phyloP scores from a whole-genome alignment of 2,113 vertebrate species.

The Rhineura floridana region DNA sequence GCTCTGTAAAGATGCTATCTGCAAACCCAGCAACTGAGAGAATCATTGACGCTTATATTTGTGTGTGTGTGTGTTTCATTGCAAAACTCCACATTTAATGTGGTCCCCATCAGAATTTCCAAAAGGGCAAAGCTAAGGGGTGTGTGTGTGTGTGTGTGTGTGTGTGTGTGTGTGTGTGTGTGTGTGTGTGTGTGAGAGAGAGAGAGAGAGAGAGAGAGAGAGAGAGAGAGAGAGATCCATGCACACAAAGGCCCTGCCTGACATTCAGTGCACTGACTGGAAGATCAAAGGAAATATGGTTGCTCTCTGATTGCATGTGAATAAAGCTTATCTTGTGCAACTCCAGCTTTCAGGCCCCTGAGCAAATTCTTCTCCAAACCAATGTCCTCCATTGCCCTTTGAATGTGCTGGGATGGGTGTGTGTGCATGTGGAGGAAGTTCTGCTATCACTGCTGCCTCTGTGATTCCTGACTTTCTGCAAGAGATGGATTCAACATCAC shows the following conservation, averaged over 20 bases:
- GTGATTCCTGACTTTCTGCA: not conserved
- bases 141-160: no score
- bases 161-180: no score
- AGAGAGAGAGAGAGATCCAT: conserved; percentile 10
- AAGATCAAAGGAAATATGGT: conserved; percentile 57
- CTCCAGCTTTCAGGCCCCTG: conserved; percentile 44
- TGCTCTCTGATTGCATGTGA: conserved; percentile 60
- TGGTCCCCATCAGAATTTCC: conserved; percentile 54
- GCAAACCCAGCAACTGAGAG: conserved; percentile 45
- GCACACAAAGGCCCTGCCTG: conserved; percentile 42
- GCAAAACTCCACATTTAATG: conserved; percentile 61
- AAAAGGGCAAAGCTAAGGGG: no score
- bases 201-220: no score
- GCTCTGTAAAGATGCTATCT: conserved; percentile 27
- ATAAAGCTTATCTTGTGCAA: conserved; percentile 54
- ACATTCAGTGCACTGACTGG: conserved; percentile 17
- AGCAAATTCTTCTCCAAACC: conserved; percentile 34
- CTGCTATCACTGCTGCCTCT: not conserved
- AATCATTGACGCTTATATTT: conserved; percentile 67
- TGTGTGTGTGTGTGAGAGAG: no score
- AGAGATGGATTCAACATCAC: not conserved
- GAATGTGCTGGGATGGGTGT: not conserved
- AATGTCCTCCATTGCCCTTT: conserved; percentile 4
- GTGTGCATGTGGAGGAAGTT: not conserved
- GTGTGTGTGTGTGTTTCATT: conserved; percentile 53